Evolutionary conservation across 2,888 invertebrate species (phyloP).

Genomic region (Galerucella nymphaeae): DNA sequence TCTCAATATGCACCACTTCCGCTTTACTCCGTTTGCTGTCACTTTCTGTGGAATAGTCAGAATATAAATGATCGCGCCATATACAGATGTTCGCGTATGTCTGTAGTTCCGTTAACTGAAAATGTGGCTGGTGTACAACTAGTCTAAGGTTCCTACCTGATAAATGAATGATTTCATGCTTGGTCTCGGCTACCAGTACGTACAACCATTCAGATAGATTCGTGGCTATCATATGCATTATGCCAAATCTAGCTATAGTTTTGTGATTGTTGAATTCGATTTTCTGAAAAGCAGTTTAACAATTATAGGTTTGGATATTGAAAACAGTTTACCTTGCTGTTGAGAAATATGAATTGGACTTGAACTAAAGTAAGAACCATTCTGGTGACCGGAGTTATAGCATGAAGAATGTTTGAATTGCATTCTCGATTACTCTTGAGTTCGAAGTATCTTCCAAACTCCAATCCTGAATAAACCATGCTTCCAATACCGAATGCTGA

Average conservation of each 20-base stretch:
- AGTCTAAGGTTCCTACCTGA: slow-evolving; percentile 44
- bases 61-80: too few relatives aligned
- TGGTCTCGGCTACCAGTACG: slow-evolving; percentile 93
- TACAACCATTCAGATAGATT: slow-evolving; percentile 98
- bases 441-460: slow-evolving; percentile 96
- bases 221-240: slow-evolving; percentile 99
- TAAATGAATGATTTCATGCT: slow-evolving; percentile 81
- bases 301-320: neutral
- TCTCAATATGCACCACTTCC: too few relatives aligned
- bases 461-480: slow-evolving; percentile 96
- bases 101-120: too few relatives aligned
- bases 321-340: slow-evolving; percentile 81
- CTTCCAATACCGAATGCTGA: slow-evolving; percentile 96
- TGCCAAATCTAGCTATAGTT: slow-evolving; percentile 90
- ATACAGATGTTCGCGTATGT: too few relatives aligned
- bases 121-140: neutral
- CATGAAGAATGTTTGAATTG: slow-evolving; percentile 80
- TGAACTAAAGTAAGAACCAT: slow-evolving; percentile 98
- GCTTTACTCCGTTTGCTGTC: too few relatives aligned
- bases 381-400: slow-evolving; percentile 89
- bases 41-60: too few relatives aligned
- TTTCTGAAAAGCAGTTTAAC: slow-evolving; percentile 76
- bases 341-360: slow-evolving; percentile 98
- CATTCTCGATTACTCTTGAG: slow-evolving; percentile 90
- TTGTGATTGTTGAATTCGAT: slow-evolving; percentile 91